Percentiles rank a stretch among this genome's conserved stretches.
Evolutionary conservation across 2,797 vertebrate genomes (phyloP).

Genomic region (Gobionotothen gibberifrons): DNA sequence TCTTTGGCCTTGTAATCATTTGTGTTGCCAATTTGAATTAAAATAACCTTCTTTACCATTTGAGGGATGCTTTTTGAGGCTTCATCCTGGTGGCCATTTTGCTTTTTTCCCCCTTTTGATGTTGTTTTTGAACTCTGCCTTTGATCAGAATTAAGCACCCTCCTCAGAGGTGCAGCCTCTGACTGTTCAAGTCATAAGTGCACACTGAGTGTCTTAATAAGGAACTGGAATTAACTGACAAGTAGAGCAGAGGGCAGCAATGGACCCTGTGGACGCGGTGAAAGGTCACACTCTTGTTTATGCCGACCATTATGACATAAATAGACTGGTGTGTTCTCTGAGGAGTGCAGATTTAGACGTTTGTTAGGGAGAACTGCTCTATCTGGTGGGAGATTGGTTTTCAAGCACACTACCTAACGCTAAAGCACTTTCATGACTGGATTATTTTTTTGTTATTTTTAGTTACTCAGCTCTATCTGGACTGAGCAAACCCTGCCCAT

Average conservation of each 20-base stretch:
- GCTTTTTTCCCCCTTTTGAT: slow-evolving; percentile 48
- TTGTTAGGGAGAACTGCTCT: slow-evolving; percentile 46
- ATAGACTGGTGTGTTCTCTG: slow-evolving; percentile 49
- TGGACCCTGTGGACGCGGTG: slow-evolving; percentile 35
- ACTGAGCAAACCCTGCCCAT: neutral
- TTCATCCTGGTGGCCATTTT: slow-evolving; percentile 1
- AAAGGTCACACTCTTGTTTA: slow-evolving; percentile 59
- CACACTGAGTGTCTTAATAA: slow-evolving; percentile 12
- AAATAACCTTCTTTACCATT: neutral
- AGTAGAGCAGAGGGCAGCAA: slow-evolving; percentile 38
- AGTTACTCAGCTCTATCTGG: neutral
- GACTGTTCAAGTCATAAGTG: slow-evolving; percentile 12
- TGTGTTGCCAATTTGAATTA: slow-evolving; percentile 27
- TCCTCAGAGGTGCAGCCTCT: slow-evolving; percentile 35
- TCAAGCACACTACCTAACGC: neutral
- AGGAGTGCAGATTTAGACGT: neutral
- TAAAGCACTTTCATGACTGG: neutral
- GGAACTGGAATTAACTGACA: slow-evolving; percentile 16
- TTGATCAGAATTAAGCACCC: slow-evolving; percentile 27
- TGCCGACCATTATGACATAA: slow-evolving; percentile 51
- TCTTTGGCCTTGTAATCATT: neutral
- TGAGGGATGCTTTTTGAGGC: slow-evolving; percentile 31
- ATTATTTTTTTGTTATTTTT: neutral
- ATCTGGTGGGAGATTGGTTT: slow-evolving; percentile 48
- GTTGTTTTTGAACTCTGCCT: slow-evolving; percentile 48